These are phyloP conservation scores for Ferrisia virgata DNA, from an alignment of 2,888 invertebrate species.

Conservation along the genomic window DNA sequence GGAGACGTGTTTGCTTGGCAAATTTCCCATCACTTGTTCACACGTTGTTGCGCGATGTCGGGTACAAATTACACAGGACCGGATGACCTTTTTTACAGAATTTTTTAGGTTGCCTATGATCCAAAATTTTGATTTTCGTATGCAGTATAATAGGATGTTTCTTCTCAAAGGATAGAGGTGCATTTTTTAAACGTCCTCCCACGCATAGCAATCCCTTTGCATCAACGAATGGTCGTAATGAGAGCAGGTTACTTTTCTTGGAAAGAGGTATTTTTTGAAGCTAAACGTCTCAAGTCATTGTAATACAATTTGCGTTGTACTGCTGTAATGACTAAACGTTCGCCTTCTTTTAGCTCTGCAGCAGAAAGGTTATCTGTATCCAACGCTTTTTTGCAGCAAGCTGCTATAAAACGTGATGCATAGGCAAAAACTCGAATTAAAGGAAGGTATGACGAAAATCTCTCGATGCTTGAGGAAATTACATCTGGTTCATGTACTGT, in stretches of 20 bases:
- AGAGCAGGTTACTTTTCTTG: background rate
- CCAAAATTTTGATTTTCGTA: conserved; percentile 15
- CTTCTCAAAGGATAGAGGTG: background rate
- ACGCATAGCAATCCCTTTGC: background rate
- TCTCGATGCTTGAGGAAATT: too few species aligned
- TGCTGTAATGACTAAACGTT: too few species aligned
- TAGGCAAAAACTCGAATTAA: too few species aligned
- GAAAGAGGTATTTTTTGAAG: background rate
- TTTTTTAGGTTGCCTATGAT: background rate
- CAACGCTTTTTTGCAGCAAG: background rate
- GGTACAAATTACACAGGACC: background rate
- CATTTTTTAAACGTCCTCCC: background rate
- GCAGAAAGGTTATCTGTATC: background rate
- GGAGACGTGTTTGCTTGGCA: background rate
- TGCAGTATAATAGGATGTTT: background rate
- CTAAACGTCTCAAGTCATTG: background rate
- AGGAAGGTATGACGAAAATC: too few species aligned
- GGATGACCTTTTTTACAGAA: background rate
- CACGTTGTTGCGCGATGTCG: background rate
- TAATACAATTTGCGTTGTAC: background rate
- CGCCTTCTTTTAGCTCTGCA: too few species aligned
- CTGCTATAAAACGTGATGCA: too few species aligned
- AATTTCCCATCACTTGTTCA: conserved; percentile 23
- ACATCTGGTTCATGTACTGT: too few species aligned
- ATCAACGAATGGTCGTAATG: background rate